A percentile compares a stretch with the other conserved stretches of the same genome.
Evolutionary conservation across 2,888 invertebrate species (phyloP).

Genomic region (Linnaemya tessellans): DNA sequence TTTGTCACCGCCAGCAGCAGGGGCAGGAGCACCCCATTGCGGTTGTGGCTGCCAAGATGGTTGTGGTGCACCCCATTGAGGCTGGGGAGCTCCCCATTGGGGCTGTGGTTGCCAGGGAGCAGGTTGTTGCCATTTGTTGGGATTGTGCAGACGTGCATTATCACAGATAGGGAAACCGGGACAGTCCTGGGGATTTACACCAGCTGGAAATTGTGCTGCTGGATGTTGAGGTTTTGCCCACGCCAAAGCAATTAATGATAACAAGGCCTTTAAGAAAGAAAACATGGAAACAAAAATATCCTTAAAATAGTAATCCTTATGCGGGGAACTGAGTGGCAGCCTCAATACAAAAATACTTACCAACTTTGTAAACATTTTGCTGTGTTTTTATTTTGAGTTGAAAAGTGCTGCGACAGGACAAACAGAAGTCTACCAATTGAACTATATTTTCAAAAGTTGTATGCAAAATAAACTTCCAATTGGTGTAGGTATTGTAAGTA

Average conservation of each 20-base stretch:
- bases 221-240: conserved; percentile 82
- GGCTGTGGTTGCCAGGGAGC: conserved; percentile 76
- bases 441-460: conserved; percentile 79
- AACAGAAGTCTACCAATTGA: conserved; percentile 79
- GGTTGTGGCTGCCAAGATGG: conserved; percentile 75
- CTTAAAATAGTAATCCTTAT: conserved; percentile 38
- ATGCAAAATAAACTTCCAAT: conserved; percentile 83
- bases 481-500: conserved; percentile 80
- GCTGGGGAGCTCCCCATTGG: conserved; percentile 75
- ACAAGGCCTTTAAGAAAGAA: conserved; percentile 77
- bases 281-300: conserved; percentile 32
- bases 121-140: conserved; percentile 81
- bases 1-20: conserved; percentile 81
- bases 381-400: conserved; percentile 42
- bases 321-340: no score
- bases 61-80: conserved; percentile 75
- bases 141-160: conserved; percentile 83
- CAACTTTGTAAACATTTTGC: conserved; percentile 83
- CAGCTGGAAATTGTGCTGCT: conserved; percentile 84
- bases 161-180: conserved; percentile 85
- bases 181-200: conserved; percentile 84
- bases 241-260: conserved; percentile 79
- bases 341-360: conserved; percentile 77
- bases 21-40: conserved; percentile 78
- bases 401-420: conserved; percentile 6